Conservation (phyloP, 2,113 vertebrate species). For the Seriola aureovittata region DNA sequence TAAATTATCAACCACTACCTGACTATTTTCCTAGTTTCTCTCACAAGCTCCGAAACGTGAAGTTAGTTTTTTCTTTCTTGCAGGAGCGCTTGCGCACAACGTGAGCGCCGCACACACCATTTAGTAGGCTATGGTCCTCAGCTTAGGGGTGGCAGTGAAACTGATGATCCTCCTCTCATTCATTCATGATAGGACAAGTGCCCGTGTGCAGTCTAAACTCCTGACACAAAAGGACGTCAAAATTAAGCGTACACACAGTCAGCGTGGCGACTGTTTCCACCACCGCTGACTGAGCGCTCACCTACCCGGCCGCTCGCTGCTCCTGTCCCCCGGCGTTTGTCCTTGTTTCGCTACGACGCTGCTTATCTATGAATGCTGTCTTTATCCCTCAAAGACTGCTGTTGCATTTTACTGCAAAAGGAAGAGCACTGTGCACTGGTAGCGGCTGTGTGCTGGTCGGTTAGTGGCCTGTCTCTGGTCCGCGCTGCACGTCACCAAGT, state of each 20-base stretch:
- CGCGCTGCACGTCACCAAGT: constrained; percentile 56
- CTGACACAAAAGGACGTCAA: constrained; percentile 39
- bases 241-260: not conserved
- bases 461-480: constrained; percentile 49
- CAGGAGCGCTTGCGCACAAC: constrained; percentile 81
- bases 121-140: constrained; percentile 61
- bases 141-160: constrained; percentile 61
- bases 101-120: constrained; percentile 61
- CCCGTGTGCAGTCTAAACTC: constrained; percentile 37
- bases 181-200: constrained; percentile 63
- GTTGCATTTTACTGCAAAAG: constrained; percentile 71
- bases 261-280: constrained; percentile 27
- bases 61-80: constrained; percentile 65
- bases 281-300: constrained; percentile 68
- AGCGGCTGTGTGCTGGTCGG: constrained; percentile 34
- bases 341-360: constrained; percentile 77
- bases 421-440: constrained; percentile 37
- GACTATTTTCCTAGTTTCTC: constrained; percentile 2
- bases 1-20: not conserved
- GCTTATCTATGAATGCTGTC: constrained; percentile 69
- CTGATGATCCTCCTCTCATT: constrained; percentile 58
- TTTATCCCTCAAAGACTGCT: constrained; percentile 73
- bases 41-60: constrained; percentile 44
- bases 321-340: constrained; percentile 72
- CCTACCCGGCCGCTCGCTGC: constrained; percentile 76